A percentile compares a stretch with the other conserved stretches of the same genome.
Evolutionary conservation across 2,113 vertebrate genomes (phyloP).

Genomic region (Haemorhous mexicanus): DNA sequence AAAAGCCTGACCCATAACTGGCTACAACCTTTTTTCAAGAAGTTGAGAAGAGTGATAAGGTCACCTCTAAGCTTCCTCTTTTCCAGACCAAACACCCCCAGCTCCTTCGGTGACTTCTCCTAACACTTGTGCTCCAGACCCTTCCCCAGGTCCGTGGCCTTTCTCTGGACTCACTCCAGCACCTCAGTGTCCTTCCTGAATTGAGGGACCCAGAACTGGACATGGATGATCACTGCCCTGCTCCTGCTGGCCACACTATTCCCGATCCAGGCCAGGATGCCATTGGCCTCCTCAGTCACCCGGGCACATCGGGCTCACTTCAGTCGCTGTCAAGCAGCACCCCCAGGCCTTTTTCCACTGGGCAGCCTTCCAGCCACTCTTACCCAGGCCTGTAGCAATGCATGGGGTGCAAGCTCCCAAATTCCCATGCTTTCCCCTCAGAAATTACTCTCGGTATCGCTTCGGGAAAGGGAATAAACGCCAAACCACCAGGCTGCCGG

Average conservation of each 20-base stretch:
- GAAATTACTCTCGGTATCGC: background rate
- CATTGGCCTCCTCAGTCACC: accelerated
- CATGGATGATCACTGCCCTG: background rate
- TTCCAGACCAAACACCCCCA: background rate
- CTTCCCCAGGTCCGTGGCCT: background rate
- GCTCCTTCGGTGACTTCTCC: background rate
- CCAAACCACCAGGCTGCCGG: accelerated
- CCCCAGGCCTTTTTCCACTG: background rate
- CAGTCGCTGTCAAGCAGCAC: background rate
- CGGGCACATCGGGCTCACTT: background rate
- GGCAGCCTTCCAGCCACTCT: background rate
- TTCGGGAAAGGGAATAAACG: background rate
- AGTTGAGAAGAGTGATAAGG: background rate
- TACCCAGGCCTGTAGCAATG: background rate
- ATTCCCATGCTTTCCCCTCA: accelerated
- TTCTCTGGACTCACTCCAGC: background rate
- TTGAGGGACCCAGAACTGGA: background rate
- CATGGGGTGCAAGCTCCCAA: background rate
- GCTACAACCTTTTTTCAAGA: background rate
- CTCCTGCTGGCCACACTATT: no score
- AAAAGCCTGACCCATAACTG: background rate
- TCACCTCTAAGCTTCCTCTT: background rate
- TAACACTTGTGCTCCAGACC: background rate
- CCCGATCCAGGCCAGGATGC: background rate
- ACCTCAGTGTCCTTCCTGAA: background rate